A percentile compares a stretch with the other conserved stretches of the same genome.
phyloP scores from a whole-genome alignment of 2,113 vertebrate genomes.

The Cariama cristata region DNA sequence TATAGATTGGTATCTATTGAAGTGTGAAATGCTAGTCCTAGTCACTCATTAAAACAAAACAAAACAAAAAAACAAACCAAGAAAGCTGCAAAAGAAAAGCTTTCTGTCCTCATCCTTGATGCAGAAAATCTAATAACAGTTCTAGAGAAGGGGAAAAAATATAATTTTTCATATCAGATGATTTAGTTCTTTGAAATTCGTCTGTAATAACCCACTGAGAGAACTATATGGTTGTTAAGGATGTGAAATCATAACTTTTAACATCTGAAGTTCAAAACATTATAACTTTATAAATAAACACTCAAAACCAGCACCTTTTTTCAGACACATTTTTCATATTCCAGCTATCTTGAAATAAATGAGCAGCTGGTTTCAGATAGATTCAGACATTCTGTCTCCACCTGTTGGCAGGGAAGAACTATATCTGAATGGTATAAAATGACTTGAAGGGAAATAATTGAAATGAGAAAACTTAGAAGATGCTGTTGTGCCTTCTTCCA shows the following conservation, averaged over 20 bases:
- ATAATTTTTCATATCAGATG: not conserved
- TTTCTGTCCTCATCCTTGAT: not conserved
- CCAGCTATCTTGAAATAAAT: not conserved
- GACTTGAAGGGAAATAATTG: not conserved
- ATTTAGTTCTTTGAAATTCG: not conserved
- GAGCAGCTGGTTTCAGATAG: not conserved
- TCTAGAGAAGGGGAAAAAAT: not conserved
- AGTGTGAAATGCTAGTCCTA: not conserved
- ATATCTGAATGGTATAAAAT: not conserved
- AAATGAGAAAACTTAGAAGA: not conserved
- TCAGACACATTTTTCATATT: not conserved
- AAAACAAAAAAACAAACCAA: not conserved
- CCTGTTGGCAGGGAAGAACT: not conserved
- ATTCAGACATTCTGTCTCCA: not conserved
- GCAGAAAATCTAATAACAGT: not conserved
- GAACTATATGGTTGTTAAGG: not conserved
- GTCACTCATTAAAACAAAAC: not conserved
- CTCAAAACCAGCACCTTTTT: not conserved
- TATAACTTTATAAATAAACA: not conserved
- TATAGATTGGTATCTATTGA: not conserved
- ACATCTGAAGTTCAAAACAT: not conserved
- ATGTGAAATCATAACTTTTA: not conserved
- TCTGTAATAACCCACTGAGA: not conserved
- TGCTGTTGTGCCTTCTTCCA: too few species aligned
- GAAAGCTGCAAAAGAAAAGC: not conserved